Evolutionary conservation across 2,113 vertebrate species (phyloP).

Genomic region (Corythornis madagascariensis): DNA sequence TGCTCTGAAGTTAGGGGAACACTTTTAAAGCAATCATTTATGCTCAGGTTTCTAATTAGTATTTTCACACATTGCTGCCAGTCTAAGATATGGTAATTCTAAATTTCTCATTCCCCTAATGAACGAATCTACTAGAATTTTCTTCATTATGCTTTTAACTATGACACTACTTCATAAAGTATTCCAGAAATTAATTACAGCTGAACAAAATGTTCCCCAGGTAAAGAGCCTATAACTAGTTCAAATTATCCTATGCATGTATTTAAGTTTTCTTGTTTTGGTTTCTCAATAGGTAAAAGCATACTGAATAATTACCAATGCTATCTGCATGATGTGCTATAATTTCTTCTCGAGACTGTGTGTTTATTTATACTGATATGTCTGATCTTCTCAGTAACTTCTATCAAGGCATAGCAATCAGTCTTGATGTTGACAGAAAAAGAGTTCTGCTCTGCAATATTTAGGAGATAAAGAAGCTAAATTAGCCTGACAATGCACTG

Average conservation of each 20-base stretch:
- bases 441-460: not conserved
- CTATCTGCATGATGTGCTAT: slow-evolving; percentile 16
- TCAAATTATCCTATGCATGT: slow-evolving; percentile 36
- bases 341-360: slow-evolving; percentile 27
- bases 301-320: slow-evolving; percentile 50
- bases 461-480: slow-evolving; percentile 7
- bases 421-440: not conserved
- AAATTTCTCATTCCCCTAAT: not conserved
- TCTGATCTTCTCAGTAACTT: slow-evolving; percentile 19
- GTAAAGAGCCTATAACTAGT: slow-evolving; percentile 34
- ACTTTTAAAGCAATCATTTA: not conserved
- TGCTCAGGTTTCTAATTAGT: not conserved
- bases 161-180: not conserved
- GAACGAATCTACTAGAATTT: not conserved
- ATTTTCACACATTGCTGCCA: not conserved
- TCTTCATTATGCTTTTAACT: slow-evolving; percentile 19
- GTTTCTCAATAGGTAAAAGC: slow-evolving; percentile 5
- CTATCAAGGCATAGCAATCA: not conserved
- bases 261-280: slow-evolving; percentile 36
- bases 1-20: not conserved
- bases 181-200: slow-evolving; percentile 45
- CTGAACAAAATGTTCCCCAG: slow-evolving; percentile 29
- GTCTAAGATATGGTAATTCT: not conserved
- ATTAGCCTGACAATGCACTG: not conserved
- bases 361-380: slow-evolving; percentile 15